Conservation (phyloP, 2,113 vertebrate species). For the Prionailurus viverrinus region DNA sequence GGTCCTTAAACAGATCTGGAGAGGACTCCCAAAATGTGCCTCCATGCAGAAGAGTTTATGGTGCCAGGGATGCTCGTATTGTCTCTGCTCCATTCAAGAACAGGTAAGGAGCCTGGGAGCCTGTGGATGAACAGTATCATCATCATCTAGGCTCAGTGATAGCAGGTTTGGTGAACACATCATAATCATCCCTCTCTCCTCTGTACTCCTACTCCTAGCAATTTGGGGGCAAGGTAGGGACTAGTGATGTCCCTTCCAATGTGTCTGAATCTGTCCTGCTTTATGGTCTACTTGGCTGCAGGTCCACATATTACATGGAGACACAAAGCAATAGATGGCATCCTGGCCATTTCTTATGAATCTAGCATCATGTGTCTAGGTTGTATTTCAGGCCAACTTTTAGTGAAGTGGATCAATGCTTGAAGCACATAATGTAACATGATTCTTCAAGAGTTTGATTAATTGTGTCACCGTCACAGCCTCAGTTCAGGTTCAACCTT, state of each 20-base stretch:
- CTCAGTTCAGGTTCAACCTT: slow-evolving; percentile 86
- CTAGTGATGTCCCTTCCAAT: slow-evolving; percentile 16
- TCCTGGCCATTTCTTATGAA: slow-evolving; percentile 29
- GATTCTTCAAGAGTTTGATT: slow-evolving; percentile 85
- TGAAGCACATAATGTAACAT: slow-evolving; percentile 75
- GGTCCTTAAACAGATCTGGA: not conserved
- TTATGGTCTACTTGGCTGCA: not conserved
- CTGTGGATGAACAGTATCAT: not conserved
- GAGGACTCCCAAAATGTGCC: not conserved
- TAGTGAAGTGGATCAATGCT: slow-evolving; percentile 73
- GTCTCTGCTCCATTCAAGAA: not conserved
- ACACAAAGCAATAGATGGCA: not conserved
- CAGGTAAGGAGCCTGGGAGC: not conserved
- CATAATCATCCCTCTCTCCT: not conserved
- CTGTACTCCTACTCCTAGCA: slow-evolving; percentile 20
- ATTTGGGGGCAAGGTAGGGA: slow-evolving; percentile 35
- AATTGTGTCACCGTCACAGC: slow-evolving; percentile 82
- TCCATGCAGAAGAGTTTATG: not conserved
- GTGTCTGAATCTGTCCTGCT: not conserved
- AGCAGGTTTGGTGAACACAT: not conserved
- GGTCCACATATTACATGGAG: fast-evolving
- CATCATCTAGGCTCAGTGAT: not conserved
- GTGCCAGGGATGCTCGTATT: not conserved
- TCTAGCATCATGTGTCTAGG: slow-evolving; percentile 27
- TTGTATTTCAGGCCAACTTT: slow-evolving; percentile 77